Conservation (phyloP, 1,140 invertebrate genomes). For the Drosophila navojoa region DNA sequence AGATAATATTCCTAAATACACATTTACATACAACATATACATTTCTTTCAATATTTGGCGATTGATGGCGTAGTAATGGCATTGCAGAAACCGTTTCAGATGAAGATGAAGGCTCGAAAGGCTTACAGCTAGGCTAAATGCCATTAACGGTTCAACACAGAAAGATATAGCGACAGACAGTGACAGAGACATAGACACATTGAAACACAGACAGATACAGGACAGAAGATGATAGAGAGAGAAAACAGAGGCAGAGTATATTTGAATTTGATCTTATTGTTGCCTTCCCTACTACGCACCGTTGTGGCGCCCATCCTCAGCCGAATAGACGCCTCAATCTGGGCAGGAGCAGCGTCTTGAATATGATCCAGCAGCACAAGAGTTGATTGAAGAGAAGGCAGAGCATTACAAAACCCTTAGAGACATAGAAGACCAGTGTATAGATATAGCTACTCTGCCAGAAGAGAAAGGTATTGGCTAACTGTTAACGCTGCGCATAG, state of each 20-base stretch:
- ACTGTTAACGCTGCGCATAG: slow-evolving; percentile 71
- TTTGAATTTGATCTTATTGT: no score
- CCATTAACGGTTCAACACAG: background rate
- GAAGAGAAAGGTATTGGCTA: slow-evolving; percentile 43
- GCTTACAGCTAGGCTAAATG: slow-evolving; percentile 3
- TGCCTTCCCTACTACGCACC: no score
- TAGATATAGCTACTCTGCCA: slow-evolving; percentile 19
- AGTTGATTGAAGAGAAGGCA: slow-evolving; percentile 49
- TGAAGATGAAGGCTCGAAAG: slow-evolving; percentile 5
- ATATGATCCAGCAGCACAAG: slow-evolving; percentile 46
- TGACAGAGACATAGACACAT: background rate
- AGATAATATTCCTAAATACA: slow-evolving; percentile 20
- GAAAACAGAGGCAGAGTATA: no score
- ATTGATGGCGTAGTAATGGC: background rate
- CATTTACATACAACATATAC: slow-evolving; percentile 32
- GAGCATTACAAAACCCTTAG: slow-evolving; percentile 41
- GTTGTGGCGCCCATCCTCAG: no score
- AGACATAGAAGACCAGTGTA: slow-evolving; percentile 30
- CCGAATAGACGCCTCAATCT: background rate
- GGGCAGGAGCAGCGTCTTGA: slow-evolving; percentile 37
- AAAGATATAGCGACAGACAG: background rate
- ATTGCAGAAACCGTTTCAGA: slow-evolving; percentile 10
- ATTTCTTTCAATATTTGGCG: slow-evolving; percentile 15
- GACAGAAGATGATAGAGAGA: no score
- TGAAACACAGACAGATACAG: no score